Evolutionary conservation across 2,888 invertebrate genomes (phyloP).

Genomic region (Spatulosminthurus flaviceps): DNA sequence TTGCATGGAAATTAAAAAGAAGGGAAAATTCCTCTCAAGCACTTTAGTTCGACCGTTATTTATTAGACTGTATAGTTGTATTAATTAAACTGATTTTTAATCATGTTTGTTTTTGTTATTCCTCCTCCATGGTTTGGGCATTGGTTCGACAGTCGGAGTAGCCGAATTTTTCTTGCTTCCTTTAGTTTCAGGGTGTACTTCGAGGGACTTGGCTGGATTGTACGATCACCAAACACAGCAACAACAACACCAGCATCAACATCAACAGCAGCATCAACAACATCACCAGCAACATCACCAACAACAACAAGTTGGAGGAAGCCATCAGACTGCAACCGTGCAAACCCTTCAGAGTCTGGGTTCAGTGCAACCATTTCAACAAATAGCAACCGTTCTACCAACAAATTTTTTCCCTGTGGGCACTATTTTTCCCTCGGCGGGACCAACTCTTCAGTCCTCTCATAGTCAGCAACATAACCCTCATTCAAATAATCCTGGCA

Average conservation of each 20-base stretch:
- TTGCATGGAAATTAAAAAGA: too few species aligned
- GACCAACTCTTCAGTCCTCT: conserved; percentile 67
- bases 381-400: conserved; percentile 62
- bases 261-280: conserved; percentile 27
- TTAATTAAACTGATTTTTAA: too few species aligned
- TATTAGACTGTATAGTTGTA: too few species aligned
- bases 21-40: too few species aligned
- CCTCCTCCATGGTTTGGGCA: too few species aligned
- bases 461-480: conserved; percentile 68
- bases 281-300: conserved; percentile 38
- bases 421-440: conserved; percentile 72
- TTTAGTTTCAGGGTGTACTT: conserved; percentile 63
- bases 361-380: conserved; percentile 61
- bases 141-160: neutral
- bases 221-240: conserved; percentile 32
- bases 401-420: conserved; percentile 66
- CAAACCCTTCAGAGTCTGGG: conserved; percentile 58
- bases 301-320: conserved; percentile 35
- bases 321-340: conserved; percentile 45
- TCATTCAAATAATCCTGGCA: conserved; percentile 37
- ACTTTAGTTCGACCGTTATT: too few species aligned
- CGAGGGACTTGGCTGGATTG: conserved; percentile 59
- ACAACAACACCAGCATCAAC: conserved; percentile 21
- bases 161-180: neutral
- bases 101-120: too few species aligned